Conservation (phyloP, 2,113 vertebrate genomes). For the Neolamprologus tretocephalus region DNA sequence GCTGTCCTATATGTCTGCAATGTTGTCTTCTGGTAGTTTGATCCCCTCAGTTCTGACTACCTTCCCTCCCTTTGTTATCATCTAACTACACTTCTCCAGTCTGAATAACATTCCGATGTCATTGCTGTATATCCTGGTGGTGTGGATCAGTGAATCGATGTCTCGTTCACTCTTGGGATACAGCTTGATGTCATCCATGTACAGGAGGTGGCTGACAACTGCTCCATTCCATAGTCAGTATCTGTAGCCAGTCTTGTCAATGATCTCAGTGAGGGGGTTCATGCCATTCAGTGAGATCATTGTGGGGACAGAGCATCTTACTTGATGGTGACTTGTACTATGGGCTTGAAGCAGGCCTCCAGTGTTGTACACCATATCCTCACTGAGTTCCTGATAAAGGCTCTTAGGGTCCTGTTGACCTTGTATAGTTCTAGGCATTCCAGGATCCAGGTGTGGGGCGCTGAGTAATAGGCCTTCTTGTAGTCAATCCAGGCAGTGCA, state of each 20-base stretch:
- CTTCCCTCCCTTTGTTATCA: background rate
- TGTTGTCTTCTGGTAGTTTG: background rate
- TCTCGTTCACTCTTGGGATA: background rate
- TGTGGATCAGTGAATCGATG: background rate
- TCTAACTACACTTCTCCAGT: background rate
- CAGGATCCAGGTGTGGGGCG: background rate
- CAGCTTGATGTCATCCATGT: background rate
- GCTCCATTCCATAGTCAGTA: accelerated
- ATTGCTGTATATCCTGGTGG: background rate
- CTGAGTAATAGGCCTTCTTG: background rate
- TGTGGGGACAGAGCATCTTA: background rate
- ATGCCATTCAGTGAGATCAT: background rate
- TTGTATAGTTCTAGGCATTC: background rate
- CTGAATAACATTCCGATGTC: background rate
- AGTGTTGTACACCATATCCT: background rate
- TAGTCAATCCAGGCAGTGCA: background rate
- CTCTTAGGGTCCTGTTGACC: background rate
- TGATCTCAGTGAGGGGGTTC: background rate
- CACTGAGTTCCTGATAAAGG: background rate
- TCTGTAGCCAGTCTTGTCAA: background rate
- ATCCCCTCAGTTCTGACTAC: background rate
- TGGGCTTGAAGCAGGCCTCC: background rate
- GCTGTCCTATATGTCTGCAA: background rate
- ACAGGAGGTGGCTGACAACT: background rate
- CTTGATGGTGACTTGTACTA: background rate